Base-by-base conservation (phyloP, 2,888 invertebrate genomes). In the Lochmaea crataegi region DNA sequence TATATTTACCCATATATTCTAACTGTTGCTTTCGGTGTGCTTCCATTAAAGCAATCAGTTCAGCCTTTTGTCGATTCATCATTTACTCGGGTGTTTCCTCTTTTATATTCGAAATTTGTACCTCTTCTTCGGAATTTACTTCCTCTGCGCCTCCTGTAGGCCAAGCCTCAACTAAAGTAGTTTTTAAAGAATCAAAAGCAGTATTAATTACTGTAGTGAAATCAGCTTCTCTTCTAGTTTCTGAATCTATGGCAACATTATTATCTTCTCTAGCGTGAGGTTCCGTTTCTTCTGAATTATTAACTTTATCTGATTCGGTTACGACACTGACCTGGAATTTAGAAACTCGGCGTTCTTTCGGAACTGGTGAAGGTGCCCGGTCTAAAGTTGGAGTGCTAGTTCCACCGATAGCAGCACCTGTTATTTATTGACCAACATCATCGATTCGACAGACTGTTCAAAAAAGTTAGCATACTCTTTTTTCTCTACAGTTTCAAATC, bases 281-380 rank as follows among this genome's bases (percentile, higher is more conserved):
- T 60, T 75, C 65, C 9, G 14, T 32, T 10, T 56, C 65, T 18
- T 65, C 65, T 18, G 32, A 26, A 38, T 57, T 18, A 73, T 85
- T 85, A 69, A 78, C 83, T 26, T 81, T 79, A 74, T 87, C 86
- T 6, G 87, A 86, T 79, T 89, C 89, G 14, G 85, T 86, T 32
- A 90, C 88, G 14, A 89, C 87, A 82, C 88, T 89, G 65, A 90
- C 89, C 83, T 88, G 88, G 80, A 89, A 89, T 65, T 89, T 85
- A 9, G 89, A 89, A 16, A 89, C 83, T 75, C 85, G 85, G 65
- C 88, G 53, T 57, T 70, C 70, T 41, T 57, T 70, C 11, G 56
- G 14, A 63, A 14, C 16, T n/a, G 70, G 64, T 65, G 38, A 42
- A 53, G 53, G 51, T 22, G 48, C 38, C 22, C 18, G 26, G 12